phyloP scores from a whole-genome alignment of 2,888 invertebrate species.

The Cantharis rufa region DNA sequence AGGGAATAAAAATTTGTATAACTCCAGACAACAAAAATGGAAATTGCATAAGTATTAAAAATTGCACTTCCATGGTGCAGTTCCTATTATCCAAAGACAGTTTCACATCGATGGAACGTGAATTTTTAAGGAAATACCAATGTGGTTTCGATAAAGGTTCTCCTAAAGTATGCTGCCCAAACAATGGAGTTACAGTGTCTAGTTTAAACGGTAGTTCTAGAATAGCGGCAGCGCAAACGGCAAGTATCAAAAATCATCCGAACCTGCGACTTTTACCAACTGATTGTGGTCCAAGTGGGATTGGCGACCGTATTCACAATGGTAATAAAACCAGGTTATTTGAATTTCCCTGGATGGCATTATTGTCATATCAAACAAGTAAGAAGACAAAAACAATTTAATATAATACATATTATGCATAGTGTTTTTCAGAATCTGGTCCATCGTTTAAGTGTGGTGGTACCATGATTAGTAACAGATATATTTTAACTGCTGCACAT shows the following conservation, averaged over 20 bases:
- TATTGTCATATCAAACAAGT: conserved; percentile 62
- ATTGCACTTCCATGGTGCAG: not conserved
- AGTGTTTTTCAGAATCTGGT: conserved; percentile 42
- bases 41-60: not conserved
- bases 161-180: not conserved
- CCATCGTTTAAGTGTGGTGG: conserved; percentile 57
- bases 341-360: conserved; percentile 79
- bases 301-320: not conserved
- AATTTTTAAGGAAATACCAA: not conserved
- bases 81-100: not conserved
- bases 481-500: conserved; percentile 63
- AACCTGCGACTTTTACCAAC: not conserved
- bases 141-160: not conserved
- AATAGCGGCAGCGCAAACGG: not conserved
- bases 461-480: conserved; percentile 56
- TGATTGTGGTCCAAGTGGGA: not conserved
- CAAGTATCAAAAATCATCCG: not conserved
- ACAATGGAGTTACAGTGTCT: not conserved
- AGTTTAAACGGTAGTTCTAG: not conserved
- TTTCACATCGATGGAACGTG: not conserved
- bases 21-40: not conserved
- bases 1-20: not conserved
- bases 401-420: conserved; percentile 39
- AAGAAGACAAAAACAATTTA: not conserved
- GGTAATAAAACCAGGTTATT: conserved; percentile 47